A percentile compares a stretch with the other conserved stretches of the same genome.
Evolutionary conservation across 2,797 vertebrate genomes (phyloP).

Genomic region (Malacoraja senta): DNA sequence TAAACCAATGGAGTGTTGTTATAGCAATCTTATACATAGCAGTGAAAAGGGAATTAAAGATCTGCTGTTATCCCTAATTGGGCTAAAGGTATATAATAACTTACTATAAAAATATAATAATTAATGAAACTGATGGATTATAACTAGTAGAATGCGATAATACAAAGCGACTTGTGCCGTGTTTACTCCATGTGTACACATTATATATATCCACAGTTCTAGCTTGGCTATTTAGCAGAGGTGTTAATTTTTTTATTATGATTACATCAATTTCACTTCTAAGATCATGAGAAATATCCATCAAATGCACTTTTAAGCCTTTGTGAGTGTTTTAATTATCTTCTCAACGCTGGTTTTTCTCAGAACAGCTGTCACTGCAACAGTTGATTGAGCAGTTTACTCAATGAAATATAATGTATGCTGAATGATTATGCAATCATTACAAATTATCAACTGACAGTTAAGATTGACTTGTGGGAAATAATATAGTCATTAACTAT

Average conservation of each 20-base stretch:
- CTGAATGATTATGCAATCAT: background rate
- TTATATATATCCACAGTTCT: background rate
- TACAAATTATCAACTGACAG: background rate
- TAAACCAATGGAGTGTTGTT: slow-evolving; percentile 78
- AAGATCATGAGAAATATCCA: background rate
- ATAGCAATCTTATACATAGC: slow-evolving; percentile 72
- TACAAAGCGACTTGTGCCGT: background rate
- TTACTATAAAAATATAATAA: background rate
- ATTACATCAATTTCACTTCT: too few species aligned
- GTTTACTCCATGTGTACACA: background rate
- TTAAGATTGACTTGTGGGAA: background rate
- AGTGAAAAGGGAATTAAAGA: slow-evolving; percentile 67
- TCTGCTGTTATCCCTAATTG: slow-evolving; percentile 80
- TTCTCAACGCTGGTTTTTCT: background rate
- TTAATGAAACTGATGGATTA: background rate
- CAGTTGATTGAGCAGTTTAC: background rate
- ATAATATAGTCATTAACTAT: background rate
- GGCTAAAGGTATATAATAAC: slow-evolving; percentile 63
- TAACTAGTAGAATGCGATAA: background rate
- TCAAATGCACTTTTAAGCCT: background rate
- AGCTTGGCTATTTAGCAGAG: background rate
- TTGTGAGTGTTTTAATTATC: background rate
- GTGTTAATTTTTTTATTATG: too few species aligned
- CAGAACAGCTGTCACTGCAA: background rate
- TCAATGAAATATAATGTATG: background rate